Conservation (phyloP, 2,797 vertebrate species). For the Phrynocephalus forsythii region DNA sequence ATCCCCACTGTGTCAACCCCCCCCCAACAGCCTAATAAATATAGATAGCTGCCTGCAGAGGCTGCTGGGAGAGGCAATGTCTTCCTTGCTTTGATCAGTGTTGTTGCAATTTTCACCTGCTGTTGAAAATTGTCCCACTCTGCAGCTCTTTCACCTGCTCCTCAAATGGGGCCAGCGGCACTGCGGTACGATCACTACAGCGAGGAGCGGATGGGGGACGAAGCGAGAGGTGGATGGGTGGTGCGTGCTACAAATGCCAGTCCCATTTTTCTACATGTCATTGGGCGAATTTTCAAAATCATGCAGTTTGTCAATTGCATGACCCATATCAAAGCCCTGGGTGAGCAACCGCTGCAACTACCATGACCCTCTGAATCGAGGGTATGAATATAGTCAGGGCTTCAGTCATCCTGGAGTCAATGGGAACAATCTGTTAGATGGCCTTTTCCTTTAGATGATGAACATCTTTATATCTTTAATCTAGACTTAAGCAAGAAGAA, state of each 20-base stretch:
- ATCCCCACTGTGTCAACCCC: not conserved
- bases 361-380: not conserved
- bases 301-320: not conserved
- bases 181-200: not conserved
- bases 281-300: not conserved
- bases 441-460: too few relatives aligned
- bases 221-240: not conserved
- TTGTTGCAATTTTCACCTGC: not conserved
- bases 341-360: not conserved
- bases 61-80: conserved; percentile 24
- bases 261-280: conserved; percentile 10
- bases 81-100: not conserved
- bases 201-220: fast-evolving
- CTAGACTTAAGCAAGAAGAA: not conserved
- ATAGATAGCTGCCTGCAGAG: conserved; percentile 35
- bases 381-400: not conserved
- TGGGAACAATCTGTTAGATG: too few relatives aligned
- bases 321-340: not conserved
- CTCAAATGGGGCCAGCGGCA: not conserved
- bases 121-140: conserved; percentile 37
- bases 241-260: not conserved
- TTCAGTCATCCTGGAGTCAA: not conserved
- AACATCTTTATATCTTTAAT: not conserved
- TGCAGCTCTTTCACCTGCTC: conserved; percentile 14
- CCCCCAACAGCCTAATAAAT: conserved; percentile 31